Evolutionary conservation across 37 sponge, comb jelly and placozoan genomes (phyloP).

Genomic region (Mnemiopsis leidyi): DNA sequence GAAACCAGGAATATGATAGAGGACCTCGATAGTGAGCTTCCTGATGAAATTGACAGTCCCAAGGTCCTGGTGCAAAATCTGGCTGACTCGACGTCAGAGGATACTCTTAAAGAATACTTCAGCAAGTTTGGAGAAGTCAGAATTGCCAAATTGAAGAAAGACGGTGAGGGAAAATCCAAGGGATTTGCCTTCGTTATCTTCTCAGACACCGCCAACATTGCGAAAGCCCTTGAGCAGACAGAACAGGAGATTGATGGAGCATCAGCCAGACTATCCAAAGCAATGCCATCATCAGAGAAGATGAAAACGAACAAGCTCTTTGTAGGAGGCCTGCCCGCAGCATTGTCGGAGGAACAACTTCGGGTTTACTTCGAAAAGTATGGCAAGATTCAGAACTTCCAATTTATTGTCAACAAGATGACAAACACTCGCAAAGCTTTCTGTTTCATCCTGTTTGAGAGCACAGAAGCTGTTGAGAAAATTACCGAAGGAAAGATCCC

Average conservation of each 20-base stretch:
- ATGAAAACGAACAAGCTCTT: conserved; percentile 62
- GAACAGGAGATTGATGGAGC: not conserved
- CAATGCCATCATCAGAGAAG: conserved; percentile 57
- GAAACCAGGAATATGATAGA: not conserved
- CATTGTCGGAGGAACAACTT: conserved; percentile 48
- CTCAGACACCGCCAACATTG: conserved; percentile 39
- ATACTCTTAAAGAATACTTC: conserved; percentile 44
- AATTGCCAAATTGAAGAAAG: conserved; percentile 27
- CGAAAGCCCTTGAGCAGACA: conserved; percentile 42
- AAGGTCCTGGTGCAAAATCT: conserved; percentile 32
- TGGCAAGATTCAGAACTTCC: conserved; percentile 51
- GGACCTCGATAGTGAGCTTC: conserved; percentile 45
- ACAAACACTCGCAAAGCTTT: conserved; percentile 61
- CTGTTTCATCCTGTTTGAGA: conserved; percentile 52
- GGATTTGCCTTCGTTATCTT: conserved; percentile 43
- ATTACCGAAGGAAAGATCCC: conserved; percentile 57
- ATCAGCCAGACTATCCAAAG: conserved; percentile 9
- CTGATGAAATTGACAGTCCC: conserved; percentile 54
- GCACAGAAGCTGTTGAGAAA: conserved; percentile 31
- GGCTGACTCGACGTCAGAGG: not conserved
- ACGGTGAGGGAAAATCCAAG: conserved; percentile 26
- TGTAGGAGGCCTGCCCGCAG: conserved; percentile 46
- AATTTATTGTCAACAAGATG: conserved; percentile 51
- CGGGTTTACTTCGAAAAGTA: conserved; percentile 21
- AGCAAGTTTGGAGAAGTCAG: conserved; percentile 56